Conservation (phyloP, 2,888 invertebrate genomes). For the Lysandra coridon region DNA sequence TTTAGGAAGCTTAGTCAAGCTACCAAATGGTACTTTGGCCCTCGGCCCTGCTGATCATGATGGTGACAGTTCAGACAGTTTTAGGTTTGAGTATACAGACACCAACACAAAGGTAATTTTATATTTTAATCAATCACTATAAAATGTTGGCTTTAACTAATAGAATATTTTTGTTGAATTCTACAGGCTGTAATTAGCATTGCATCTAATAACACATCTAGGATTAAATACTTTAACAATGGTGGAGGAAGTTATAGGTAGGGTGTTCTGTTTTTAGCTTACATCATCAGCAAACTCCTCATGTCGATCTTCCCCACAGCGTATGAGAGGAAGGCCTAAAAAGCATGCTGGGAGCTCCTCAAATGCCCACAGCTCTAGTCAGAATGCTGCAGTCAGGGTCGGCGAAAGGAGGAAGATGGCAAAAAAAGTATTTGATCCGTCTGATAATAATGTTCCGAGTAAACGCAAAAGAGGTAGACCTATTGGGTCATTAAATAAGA, state of each 20-base stretch:
- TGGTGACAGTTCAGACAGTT: conserved; percentile 77
- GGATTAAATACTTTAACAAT: not conserved
- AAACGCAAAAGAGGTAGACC: conserved; percentile 85
- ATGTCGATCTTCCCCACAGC: conserved; percentile 72
- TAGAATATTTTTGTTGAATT: not conserved
- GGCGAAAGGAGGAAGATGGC: conserved; percentile 86
- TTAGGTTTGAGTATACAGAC: conserved; percentile 72
- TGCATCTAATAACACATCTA: not conserved
- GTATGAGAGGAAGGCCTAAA: conserved; percentile 69
- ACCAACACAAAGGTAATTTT: conserved; percentile 65
- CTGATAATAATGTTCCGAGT: conserved; percentile 88
- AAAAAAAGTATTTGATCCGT: conserved; percentile 92
- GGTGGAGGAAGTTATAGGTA: conserved; percentile 23
- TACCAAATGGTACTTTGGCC: conserved; percentile 85
- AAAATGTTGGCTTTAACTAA: not conserved
- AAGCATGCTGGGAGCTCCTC: conserved; percentile 60
- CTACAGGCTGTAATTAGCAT: not conserved
- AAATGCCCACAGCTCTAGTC: conserved; percentile 52
- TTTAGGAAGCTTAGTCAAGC: conserved; percentile 83
- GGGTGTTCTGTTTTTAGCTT: conserved; percentile 55
- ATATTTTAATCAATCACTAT: not conserved
- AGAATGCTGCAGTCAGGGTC: conserved; percentile 73
- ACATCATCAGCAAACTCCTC: conserved; percentile 77
- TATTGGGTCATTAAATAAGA: conserved; percentile 82
- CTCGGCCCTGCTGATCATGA: conserved; percentile 83